Percentiles rank a stretch among this genome's conserved stretches.
Evolutionary conservation across 2,113 vertebrate genomes (phyloP).

Genomic region (Percopsis transmontana): DNA sequence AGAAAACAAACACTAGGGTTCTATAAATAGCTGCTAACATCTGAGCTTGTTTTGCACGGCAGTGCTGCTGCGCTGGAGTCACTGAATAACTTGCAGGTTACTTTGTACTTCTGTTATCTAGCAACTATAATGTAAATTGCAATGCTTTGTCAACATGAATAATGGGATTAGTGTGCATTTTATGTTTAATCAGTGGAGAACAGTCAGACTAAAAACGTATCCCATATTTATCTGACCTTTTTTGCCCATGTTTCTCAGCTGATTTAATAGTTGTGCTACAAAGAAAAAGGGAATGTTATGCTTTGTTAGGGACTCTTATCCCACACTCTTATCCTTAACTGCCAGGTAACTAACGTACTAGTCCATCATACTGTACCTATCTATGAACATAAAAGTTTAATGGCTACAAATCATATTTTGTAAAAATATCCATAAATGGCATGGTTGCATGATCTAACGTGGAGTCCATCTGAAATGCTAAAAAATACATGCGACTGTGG

Average conservation of each 20-base stretch:
- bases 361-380: slow-evolving; percentile 19
- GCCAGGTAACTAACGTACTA: slow-evolving; percentile 9
- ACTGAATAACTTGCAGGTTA: slow-evolving; percentile 22
- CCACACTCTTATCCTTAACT: background rate
- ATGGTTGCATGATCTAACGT: slow-evolving; percentile 10
- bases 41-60: slow-evolving; percentile 7
- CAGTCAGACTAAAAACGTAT: too few relatives aligned
- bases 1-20: slow-evolving; percentile 43
- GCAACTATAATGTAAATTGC: slow-evolving; percentile 26
- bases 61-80: slow-evolving; percentile 37
- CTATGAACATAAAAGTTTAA: slow-evolving; percentile 56
- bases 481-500: slow-evolving; percentile 63
- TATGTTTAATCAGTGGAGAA: background rate
- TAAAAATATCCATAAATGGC: slow-evolving; percentile 35
- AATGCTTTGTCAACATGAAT: slow-evolving; percentile 5
- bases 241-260: background rate
- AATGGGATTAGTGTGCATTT: background rate
- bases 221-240: background rate
- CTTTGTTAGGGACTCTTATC: too few relatives aligned
- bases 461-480: slow-evolving; percentile 47
- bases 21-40: slow-evolving; percentile 5
- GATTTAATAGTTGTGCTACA: background rate
- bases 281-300: background rate
- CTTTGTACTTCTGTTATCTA: slow-evolving; percentile 16
- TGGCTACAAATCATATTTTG: slow-evolving; percentile 42